Base-by-base conservation (phyloP, 2,888 invertebrate species). In the Catocala sponsa region DNA sequence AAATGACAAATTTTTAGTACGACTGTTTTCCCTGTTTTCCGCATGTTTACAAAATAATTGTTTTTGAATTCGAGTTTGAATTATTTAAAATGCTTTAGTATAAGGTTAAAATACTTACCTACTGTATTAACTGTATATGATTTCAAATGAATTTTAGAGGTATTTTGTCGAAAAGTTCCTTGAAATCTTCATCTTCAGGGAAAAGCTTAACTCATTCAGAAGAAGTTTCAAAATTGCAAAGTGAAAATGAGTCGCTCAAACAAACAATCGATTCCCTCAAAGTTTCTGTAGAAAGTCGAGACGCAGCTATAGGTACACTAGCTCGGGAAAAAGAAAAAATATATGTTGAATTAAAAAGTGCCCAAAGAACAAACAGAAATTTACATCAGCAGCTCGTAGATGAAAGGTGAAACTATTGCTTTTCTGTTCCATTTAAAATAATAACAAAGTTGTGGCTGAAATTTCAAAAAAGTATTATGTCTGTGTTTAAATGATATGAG, bases 301-400 rank as follows among this genome's bases (percentile, higher is more conserved):
- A 95, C 66, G 79, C 85, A 6, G 89, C 92, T 15, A 81, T 95
- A 57, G 92, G 89, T n/a, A 90, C 86, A 52, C 70, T 95, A 59
- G 89, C 90, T 12, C 86, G 92, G 48, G 95, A 95, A 71, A 95
- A 95, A 74, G 95, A 95, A 75, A 94, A 93, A 78, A 72, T 95
- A 32, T 84, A 87, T 10, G 72, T 88, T 11, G 95, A 95, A 76
- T 78, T 95, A 43, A 90, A 94, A 72, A 92, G 89, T 72, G 89
- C 91, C 50, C 92, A 91, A 78, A 84, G 95, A 73, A 91, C 89
- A 6, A 94, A 91, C 63, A 86, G 85, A 69, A 92, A 87, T 75
- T 76, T 95, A 63, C 88, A 91, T 69, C 93, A 95, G 83, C 95
- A 95, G 81, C 81, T 95, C 67, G 89, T 94, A 65, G 94, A 95